Percentiles rank a stretch among this genome's conserved stretches.
Evolutionary conservation across 2,113 vertebrate genomes (phyloP).

Genomic region (Acinonyx jubatus): DNA sequence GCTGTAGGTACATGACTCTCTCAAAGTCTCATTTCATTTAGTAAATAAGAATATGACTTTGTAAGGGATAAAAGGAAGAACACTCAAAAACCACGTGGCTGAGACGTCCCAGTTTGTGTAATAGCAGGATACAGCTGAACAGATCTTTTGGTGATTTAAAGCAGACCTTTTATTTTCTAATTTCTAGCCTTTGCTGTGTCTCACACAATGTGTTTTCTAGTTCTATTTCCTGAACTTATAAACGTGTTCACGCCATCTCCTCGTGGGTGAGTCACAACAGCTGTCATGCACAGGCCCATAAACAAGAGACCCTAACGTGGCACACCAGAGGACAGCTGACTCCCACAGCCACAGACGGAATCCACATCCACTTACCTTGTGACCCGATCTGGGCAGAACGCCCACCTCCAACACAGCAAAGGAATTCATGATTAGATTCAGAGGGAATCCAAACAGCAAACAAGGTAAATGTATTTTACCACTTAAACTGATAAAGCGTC

Average conservation of each 20-base stretch:
- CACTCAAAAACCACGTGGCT: neutral
- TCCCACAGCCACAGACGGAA: neutral
- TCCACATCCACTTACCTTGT: neutral
- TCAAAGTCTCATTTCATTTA: neutral
- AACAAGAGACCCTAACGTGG: neutral
- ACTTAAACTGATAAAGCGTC: neutral
- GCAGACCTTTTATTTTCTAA: neutral
- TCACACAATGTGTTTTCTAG: neutral
- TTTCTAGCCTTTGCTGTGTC: neutral
- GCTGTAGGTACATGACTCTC: neutral
- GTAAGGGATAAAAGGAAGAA: neutral
- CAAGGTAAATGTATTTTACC: neutral
- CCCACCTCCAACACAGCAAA: neutral
- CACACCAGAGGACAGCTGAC: neutral
- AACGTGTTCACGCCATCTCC: neutral
- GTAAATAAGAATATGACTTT: neutral
- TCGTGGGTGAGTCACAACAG: neutral
- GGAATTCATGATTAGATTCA: neutral
- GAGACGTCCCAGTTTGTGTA: neutral
- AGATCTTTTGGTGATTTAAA: neutral
- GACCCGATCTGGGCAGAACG: neutral
- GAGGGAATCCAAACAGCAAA: neutral
- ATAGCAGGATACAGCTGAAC: accelerated
- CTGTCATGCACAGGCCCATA: neutral
- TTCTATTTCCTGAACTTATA: neutral